These are phyloP conservation scores for Rutpela maculata DNA, from an alignment of 2,888 invertebrate genomes.

Conservation along the genomic window DNA sequence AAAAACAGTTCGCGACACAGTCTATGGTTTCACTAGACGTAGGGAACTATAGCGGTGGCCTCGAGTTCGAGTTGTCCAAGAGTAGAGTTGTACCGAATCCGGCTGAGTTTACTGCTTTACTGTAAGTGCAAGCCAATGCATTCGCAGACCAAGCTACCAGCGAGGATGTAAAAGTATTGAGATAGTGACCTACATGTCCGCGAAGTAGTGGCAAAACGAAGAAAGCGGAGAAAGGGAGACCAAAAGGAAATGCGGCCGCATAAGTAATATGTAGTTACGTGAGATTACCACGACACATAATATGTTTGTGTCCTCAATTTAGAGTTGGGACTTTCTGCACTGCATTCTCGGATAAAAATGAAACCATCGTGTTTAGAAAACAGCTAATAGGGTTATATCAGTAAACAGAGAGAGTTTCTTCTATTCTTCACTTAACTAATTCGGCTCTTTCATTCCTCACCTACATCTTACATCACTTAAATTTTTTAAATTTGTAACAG, in stretches of 20 bases:
- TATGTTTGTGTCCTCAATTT: slow-evolving; percentile 71
- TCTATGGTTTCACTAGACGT: slow-evolving; percentile 29
- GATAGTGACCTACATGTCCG: slow-evolving; percentile 74
- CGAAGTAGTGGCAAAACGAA: slow-evolving; percentile 73
- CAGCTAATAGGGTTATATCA: slow-evolving; percentile 49
- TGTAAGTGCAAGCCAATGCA: slow-evolving; percentile 69
- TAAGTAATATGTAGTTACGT: slow-evolving; percentile 73
- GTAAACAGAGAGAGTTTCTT: slow-evolving; percentile 38
- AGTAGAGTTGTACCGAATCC: slow-evolving; percentile 40
- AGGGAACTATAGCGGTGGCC: slow-evolving; percentile 23
- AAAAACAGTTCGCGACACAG: slow-evolving; percentile 36
- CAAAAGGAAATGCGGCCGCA: slow-evolving; percentile 73
- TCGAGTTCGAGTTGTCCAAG: slow-evolving; percentile 22
- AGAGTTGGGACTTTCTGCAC: slow-evolving; percentile 63
- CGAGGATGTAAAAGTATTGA: slow-evolving; percentile 73
- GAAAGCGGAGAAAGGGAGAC: slow-evolving; percentile 74
- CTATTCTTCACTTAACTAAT: slow-evolving; percentile 31
- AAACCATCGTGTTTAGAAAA: slow-evolving; percentile 65
- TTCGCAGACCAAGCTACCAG: slow-evolving; percentile 52
- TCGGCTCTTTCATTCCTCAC: slow-evolving; percentile 3
- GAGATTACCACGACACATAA: slow-evolving; percentile 73
- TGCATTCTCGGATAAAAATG: slow-evolving; percentile 73
- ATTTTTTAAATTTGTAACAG: slow-evolving; percentile 23
- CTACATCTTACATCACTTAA: slow-evolving; percentile 10
- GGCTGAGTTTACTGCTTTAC: slow-evolving; percentile 54